phyloP scores from a whole-genome alignment of 2,888 invertebrate species.

The Drosophila kambysellisi region DNA sequence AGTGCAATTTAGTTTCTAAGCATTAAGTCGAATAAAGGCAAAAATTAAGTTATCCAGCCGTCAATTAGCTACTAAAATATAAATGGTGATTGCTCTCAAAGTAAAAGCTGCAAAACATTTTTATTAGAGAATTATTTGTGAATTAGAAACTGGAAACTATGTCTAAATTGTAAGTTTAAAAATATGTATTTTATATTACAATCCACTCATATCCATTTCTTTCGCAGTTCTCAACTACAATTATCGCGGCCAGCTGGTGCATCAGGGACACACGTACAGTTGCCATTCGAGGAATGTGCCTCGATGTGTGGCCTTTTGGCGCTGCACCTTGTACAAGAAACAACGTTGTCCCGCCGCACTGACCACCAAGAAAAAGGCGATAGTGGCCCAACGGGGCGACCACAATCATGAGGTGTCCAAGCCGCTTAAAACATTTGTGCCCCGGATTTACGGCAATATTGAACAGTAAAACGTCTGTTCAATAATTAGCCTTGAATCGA shows the following conservation, averaged over 20 bases:
- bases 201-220: not conserved
- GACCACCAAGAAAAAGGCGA: slow-evolving; percentile 79
- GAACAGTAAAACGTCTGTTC: not conserved
- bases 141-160: not conserved
- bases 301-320: slow-evolving; percentile 80
- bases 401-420: slow-evolving; percentile 81
- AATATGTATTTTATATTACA: not conserved
- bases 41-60: slow-evolving; percentile 7
- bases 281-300: slow-evolving; percentile 69
- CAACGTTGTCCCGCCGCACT: slow-evolving; percentile 77
- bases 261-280: slow-evolving; percentile 76
- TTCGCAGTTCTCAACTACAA: slow-evolving; percentile 77
- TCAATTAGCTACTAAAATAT: slow-evolving; percentile 5
- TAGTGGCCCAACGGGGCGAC: slow-evolving; percentile 60
- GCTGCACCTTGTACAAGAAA: slow-evolving; percentile 79
- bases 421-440: slow-evolving; percentile 60
- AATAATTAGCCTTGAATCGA: not conserved
- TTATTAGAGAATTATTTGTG: not conserved
- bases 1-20: slow-evolving; percentile 70
- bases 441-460: slow-evolving; percentile 31
- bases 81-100: not conserved
- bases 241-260: slow-evolving; percentile 82
- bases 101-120: not conserved
- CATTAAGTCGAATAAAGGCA: slow-evolving; percentile 47
- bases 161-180: slow-evolving; percentile 19